These are phyloP conservation scores for Invenusta paracnida DNA, from an alignment of 2,888 invertebrate genomes.

Conservation along the genomic window DNA sequence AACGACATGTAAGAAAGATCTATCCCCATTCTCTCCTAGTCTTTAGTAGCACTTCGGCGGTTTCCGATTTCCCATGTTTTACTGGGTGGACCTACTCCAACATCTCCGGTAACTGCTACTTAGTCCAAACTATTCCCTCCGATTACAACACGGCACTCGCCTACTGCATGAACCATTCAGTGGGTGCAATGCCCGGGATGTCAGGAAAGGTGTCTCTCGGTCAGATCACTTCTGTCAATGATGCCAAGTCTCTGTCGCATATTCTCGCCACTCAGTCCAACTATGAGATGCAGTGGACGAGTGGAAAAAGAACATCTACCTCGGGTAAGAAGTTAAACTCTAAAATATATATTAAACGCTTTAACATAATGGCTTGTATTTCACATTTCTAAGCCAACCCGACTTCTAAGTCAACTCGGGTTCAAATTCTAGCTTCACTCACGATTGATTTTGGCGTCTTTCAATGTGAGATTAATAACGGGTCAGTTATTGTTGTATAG, in stretches of 20 bases:
- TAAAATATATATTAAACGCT: too few relatives aligned
- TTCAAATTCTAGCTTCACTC: too few relatives aligned
- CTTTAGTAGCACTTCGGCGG: too few relatives aligned
- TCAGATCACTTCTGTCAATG: background rate
- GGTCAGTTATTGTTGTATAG: too few relatives aligned
- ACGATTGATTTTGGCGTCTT: too few relatives aligned
- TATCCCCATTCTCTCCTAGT: too few relatives aligned
- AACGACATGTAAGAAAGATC: too few relatives aligned
- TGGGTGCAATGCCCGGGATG: background rate
- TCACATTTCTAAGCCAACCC: too few relatives aligned
- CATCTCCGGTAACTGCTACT: slow-evolving; percentile 12
- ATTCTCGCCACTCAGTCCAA: background rate
- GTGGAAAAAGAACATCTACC: background rate
- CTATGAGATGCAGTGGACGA: slow-evolving; percentile 25
- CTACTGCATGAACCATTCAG: background rate
- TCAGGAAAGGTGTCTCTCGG: background rate
- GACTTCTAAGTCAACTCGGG: too few relatives aligned
- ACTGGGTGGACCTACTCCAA: background rate
- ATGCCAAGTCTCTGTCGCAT: background rate
- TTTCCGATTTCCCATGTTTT: background rate
- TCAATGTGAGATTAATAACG: too few relatives aligned
- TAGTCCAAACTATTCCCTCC: background rate
- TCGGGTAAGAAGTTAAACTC: background rate
- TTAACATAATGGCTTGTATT: too few relatives aligned
- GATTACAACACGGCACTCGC: background rate